phyloP scores from a whole-genome alignment of 2,113 vertebrate species.

The Proterorhinus semilunaris region DNA sequence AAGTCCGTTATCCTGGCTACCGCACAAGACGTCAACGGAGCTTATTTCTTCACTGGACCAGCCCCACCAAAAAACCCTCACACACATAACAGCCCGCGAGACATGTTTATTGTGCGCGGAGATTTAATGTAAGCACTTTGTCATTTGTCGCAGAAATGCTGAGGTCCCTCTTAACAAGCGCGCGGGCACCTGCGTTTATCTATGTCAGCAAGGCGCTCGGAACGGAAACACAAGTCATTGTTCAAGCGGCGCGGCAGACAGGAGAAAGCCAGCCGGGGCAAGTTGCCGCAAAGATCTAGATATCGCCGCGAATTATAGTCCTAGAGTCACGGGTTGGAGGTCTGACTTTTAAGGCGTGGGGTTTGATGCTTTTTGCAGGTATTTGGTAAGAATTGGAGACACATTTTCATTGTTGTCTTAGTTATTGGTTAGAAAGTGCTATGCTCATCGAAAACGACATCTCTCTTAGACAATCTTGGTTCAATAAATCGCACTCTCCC shows the following conservation, averaged over 20 bases:
- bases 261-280: background rate
- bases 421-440: no score
- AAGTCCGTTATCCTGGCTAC: background rate
- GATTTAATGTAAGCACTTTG: slow-evolving; percentile 24
- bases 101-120: slow-evolving; percentile 11
- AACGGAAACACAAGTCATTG: background rate
- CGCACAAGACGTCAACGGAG: background rate
- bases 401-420: no score
- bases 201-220: background rate
- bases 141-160: slow-evolving; percentile 15
- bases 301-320: no score
- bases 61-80: background rate
- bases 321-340: no score
- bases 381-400: no score
- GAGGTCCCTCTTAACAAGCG: slow-evolving; percentile 10
- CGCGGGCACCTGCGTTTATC: slow-evolving; percentile 5
- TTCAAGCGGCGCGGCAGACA: background rate
- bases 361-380: no score
- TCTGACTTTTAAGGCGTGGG: no score
- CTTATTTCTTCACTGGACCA: background rate
- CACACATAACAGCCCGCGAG: slow-evolving; percentile 2
- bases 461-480: no score
- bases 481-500: no score
- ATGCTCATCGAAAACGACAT: no score
- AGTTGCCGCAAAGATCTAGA: no score